These are phyloP conservation scores for Tenualosa thibaudeaui DNA, from an alignment of 2,797 vertebrate genomes.

Conservation along the genomic window DNA sequence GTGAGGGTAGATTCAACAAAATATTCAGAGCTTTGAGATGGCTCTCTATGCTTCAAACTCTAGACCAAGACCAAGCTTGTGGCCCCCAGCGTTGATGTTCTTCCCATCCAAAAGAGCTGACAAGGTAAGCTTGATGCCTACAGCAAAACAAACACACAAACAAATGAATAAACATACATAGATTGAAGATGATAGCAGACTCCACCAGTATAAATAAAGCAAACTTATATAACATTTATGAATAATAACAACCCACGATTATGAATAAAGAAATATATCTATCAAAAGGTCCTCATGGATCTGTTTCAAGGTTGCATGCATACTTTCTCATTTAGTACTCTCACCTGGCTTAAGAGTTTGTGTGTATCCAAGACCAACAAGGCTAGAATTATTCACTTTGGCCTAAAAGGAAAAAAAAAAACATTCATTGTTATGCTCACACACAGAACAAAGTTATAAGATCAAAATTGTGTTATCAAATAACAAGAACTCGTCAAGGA, in stretches of 20 bases:
- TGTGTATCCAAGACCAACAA: constrained; percentile 95
- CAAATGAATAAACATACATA: not conserved
- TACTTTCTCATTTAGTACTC: constrained; percentile 43
- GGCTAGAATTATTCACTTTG: constrained; percentile 98
- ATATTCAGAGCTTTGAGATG: constrained; percentile 65
- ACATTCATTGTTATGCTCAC: not conserved
- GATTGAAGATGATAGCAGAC: not conserved
- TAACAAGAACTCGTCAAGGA: not conserved
- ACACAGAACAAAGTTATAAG: not conserved
- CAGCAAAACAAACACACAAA: not conserved
- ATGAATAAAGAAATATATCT: not conserved
- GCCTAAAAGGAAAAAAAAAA: constrained; percentile 70
- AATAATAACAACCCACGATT: not conserved
- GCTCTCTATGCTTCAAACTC: constrained; percentile 91
- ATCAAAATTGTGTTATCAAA: no score
- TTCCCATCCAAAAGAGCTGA: constrained; percentile 95
- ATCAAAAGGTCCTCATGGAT: not conserved
- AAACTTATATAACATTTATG: not conserved
- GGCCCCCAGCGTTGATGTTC: constrained; percentile 93
- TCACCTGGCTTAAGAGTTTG: constrained; percentile 96
- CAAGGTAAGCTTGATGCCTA: constrained; percentile 94
- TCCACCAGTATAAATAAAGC: not conserved
- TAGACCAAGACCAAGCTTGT: constrained; percentile 94
- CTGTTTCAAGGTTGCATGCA: not conserved
- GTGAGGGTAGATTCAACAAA: constrained; percentile 82